phyloP scores from a whole-genome alignment of 2,113 vertebrate species.

The Thunnus maccoyii region DNA sequence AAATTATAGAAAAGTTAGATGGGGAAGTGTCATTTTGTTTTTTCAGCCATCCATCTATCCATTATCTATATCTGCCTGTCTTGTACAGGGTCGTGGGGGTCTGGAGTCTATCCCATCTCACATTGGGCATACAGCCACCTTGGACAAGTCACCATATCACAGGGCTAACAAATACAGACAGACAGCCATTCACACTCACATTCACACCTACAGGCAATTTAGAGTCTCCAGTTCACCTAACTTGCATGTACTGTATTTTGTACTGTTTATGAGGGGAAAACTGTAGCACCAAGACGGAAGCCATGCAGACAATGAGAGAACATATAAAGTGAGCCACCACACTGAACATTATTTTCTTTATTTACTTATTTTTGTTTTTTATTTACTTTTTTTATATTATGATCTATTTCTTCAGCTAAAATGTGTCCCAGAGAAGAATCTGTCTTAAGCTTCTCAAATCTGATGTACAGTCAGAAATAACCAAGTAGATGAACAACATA shows the following conservation, averaged over 20 bases:
- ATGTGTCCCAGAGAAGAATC: no score
- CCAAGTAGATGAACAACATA: no score
- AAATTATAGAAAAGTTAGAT: neutral
- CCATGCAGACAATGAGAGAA: neutral
- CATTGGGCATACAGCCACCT: neutral
- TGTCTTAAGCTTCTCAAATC: no score
- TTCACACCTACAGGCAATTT: constrained; percentile 16
- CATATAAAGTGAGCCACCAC: neutral
- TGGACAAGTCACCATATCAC: neutral
- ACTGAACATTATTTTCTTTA: neutral
- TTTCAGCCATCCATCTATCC: neutral
- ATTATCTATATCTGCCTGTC: neutral
- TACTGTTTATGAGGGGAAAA: neutral
- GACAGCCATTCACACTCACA: constrained; percentile 3
- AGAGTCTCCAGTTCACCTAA: constrained; percentile 1
- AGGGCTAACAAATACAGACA: constrained; percentile 1
- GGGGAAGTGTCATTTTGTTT: constrained; percentile 11
- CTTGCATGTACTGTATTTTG: neutral
- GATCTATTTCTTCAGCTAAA: neutral
- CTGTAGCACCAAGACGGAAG: neutral
- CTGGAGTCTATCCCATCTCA: neutral
- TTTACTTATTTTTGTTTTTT: neutral
- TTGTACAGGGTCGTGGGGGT: neutral
- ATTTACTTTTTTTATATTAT: neutral
- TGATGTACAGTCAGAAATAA: no score